Evolutionary conservation across 2,888 invertebrate genomes (phyloP), one percentile per base, ranked within the genome.

Genomic region (Drosophila anceps): DNA sequence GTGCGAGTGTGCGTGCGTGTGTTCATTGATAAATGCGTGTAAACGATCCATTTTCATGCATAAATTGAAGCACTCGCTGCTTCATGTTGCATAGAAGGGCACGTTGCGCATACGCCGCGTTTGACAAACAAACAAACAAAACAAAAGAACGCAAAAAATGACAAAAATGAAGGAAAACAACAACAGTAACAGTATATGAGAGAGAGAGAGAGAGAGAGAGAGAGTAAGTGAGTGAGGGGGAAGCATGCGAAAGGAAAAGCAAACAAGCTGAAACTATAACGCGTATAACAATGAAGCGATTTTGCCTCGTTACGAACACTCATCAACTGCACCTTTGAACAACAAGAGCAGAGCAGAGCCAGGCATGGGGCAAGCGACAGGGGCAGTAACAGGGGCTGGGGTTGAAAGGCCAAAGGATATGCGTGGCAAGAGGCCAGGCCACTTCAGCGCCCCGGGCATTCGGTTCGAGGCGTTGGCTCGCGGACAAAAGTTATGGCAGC

Each of bases 251-350:
- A 24, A 54, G 59, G 39, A 67, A 69, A 72, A 67, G 57, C 75
- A 82, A 72, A 69, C 61, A 82, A 71, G 66, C 76, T 70, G 69
- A 69, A 76, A 81, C 82, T 79, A 71, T 67, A 77, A 77, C 61
- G 69, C 78, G 79, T 72, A 78, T 66, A 75, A 85, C 77, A 91
- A 90, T 91, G 90, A 90, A 91, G 84, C 91, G 90, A 90, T 90
- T 91, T 87, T 72, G 81, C 74, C 86, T 82, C 84, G 90, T 90
- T 91, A 90, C 89, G 83, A 83, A 82, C 90, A 90, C 90, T 88
- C 90, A 90, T 90, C 90, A 91, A 75, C 91, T 90, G 82, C 90
- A 90, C 90, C 90, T 90, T 89, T 74, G 85, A 81, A 89, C 70
- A 84, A 74, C 72, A 78, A 61, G 67, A 50, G 37, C 51, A 48